Evolutionary conservation across 2,888 invertebrate genomes (phyloP).

Genomic region (Drosophila dives): DNA sequence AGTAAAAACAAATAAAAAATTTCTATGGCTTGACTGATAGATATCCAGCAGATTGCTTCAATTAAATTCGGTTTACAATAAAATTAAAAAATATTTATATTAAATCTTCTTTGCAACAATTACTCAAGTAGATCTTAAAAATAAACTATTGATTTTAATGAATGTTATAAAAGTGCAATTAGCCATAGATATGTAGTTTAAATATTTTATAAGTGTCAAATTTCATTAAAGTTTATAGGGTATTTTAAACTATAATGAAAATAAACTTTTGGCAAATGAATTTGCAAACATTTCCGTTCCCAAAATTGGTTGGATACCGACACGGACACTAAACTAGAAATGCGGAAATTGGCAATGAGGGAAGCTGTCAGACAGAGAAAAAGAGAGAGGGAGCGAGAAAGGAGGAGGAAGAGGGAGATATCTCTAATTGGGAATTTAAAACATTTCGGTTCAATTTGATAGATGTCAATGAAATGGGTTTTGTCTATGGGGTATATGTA

Average conservation of each 20-base stretch:
- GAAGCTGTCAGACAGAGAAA: slow-evolving; percentile 1
- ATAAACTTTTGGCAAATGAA: slow-evolving; percentile 71
- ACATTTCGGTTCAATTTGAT: slow-evolving; percentile 71
- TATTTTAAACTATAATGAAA: slow-evolving; percentile 45
- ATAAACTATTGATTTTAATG: background rate
- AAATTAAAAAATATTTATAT: no score
- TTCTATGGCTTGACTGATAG: background rate
- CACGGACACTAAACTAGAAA: slow-evolving; percentile 48
- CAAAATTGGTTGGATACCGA: slow-evolving; percentile 60
- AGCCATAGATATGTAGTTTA: background rate
- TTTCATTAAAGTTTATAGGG: slow-evolving; percentile 15
- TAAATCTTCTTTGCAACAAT: background rate
- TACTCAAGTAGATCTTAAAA: background rate
- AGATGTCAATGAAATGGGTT: slow-evolving; percentile 47
- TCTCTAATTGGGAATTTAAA: slow-evolving; percentile 7
- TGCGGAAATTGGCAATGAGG: slow-evolving; percentile 53
- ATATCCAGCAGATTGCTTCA: slow-evolving; percentile 7
- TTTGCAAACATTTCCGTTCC: slow-evolving; percentile 75
- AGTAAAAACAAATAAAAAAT: background rate
- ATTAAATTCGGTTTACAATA: background rate
- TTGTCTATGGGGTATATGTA: background rate
- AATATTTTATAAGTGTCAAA: background rate
- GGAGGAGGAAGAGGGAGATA: background rate
- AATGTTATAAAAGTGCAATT: background rate
- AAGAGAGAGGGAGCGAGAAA: background rate